phyloP scores from a whole-genome alignment of 1,140 invertebrate species.

The Apis florea region DNA sequence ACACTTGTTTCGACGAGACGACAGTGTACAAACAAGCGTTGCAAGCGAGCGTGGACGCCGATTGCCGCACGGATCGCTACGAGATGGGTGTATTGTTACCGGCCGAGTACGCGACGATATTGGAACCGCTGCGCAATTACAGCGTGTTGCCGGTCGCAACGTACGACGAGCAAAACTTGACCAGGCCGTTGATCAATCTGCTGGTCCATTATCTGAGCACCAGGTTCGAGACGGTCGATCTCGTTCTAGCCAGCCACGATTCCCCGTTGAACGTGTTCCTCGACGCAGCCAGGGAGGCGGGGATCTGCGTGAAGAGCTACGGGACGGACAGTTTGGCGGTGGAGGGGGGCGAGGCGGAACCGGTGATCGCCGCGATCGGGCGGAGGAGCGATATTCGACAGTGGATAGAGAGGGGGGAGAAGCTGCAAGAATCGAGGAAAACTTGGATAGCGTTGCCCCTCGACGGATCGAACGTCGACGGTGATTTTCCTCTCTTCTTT shows the following conservation, averaged over 20 bases:
- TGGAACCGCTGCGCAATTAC: conserved; percentile 70
- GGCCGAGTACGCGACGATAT: conserved; percentile 56
- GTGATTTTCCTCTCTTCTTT: too few relatives aligned
- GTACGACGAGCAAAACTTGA: conserved; percentile 69
- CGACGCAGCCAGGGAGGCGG: conserved; percentile 59
- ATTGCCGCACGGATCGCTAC: conserved; percentile 68
- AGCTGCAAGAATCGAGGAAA: conserved; percentile 44
- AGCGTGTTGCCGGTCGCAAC: conserved; percentile 66
- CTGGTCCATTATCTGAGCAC: conserved; percentile 69
- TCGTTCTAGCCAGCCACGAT: conserved; percentile 62
- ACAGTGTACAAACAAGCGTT: conserved; percentile 72
- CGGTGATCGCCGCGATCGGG: conserved; percentile 68
- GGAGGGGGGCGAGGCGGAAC: conserved; percentile 54
- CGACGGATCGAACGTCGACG: conserved; percentile 70
- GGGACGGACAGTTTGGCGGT: conserved; percentile 40
- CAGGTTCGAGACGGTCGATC: conserved; percentile 68
- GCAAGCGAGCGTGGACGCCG: conserved; percentile 63
- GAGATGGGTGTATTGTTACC: conserved; percentile 73
- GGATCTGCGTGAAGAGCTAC: conserved; percentile 72
- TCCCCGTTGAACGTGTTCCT: conserved; percentile 61
- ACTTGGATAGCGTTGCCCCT: conserved; percentile 73
- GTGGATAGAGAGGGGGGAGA: conserved; percentile 66
- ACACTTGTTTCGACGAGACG: conserved; percentile 74
- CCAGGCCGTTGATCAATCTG: conserved; percentile 64
- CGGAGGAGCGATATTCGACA: conserved; percentile 60